A percentile compares a stretch with the other conserved stretches of the same genome.
Conservation (phyloP, 2,888 invertebrate genomes). For the Mythimna lalbum region DNA sequence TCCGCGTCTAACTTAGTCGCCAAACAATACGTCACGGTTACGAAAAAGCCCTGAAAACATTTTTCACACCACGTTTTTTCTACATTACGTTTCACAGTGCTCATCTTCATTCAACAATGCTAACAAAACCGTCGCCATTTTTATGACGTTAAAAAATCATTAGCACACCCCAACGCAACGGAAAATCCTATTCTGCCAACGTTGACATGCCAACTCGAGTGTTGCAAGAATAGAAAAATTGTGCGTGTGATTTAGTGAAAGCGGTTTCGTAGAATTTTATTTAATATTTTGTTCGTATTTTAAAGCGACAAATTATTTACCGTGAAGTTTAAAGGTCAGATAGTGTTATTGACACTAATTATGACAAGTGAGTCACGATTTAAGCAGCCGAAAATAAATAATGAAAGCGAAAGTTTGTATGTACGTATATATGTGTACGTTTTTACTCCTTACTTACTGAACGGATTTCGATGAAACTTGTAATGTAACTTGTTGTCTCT, state of each 20-base stretch:
- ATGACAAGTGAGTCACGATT: neutral
- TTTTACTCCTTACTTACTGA: no score
- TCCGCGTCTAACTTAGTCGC: slow-evolving; percentile 12
- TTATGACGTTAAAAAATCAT: slow-evolving; percentile 68
- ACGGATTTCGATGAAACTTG: no score
- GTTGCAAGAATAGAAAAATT: slow-evolving; percentile 50
- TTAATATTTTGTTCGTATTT: neutral
- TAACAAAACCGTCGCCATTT: slow-evolving; percentile 64
- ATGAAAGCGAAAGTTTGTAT: neutral
- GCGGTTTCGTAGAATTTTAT: slow-evolving; percentile 12
- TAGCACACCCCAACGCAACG: slow-evolving; percentile 60
- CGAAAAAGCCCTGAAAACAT: slow-evolving; percentile 28
- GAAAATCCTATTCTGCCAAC: slow-evolving; percentile 55
- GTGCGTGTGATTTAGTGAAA: slow-evolving; percentile 34
- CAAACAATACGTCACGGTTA: slow-evolving; percentile 30
- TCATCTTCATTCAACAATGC: slow-evolving; percentile 60
- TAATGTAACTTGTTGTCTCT: no score
- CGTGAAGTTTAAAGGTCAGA: neutral
- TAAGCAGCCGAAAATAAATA: neutral
- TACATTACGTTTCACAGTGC: slow-evolving; percentile 47
- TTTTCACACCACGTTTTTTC: slow-evolving; percentile 44
- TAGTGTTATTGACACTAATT: neutral
- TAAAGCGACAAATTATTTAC: neutral
- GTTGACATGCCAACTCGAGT: slow-evolving; percentile 53
- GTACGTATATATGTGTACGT: no score